Conservation (phyloP, 1,140 invertebrate species). For the Pemphigus obesinymphae region DNA sequence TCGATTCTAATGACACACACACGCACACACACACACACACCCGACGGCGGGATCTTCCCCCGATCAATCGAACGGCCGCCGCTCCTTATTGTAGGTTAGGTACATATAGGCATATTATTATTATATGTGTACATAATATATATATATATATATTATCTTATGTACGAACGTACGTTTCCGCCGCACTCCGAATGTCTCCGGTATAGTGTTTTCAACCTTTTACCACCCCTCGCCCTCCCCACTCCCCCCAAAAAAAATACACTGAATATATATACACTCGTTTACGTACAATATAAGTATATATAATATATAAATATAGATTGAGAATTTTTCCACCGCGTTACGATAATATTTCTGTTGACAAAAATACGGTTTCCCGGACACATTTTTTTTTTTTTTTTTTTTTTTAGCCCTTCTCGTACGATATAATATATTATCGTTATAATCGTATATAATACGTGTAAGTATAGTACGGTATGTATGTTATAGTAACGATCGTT, state of each 20-base stretch:
- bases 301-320: background rate
- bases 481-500: conserved; percentile 18
- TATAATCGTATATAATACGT: background rate
- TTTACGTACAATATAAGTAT: too few relatives aligned
- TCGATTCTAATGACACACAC: conserved; percentile 41
- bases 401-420: background rate
- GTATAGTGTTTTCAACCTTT: too few relatives aligned
- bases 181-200: too few relatives aligned
- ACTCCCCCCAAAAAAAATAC: too few relatives aligned
- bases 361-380: conserved; percentile 30
- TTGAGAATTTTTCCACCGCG: background rate
- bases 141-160: background rate
- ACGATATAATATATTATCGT: background rate
- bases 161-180: background rate
- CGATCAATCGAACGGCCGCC: conserved; percentile 38
- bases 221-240: too few relatives aligned
- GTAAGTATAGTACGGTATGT: background rate
- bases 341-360: conserved; percentile 20
- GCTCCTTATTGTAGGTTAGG: background rate
- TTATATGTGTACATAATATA: background rate
- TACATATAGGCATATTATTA: background rate
- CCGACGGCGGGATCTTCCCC: conserved; percentile 31
- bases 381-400: too few relatives aligned
- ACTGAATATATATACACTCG: too few relatives aligned
- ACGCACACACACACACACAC: background rate